phyloP scores from a whole-genome alignment of 1,140 invertebrate genomes.

The Diuraphis noxia region DNA sequence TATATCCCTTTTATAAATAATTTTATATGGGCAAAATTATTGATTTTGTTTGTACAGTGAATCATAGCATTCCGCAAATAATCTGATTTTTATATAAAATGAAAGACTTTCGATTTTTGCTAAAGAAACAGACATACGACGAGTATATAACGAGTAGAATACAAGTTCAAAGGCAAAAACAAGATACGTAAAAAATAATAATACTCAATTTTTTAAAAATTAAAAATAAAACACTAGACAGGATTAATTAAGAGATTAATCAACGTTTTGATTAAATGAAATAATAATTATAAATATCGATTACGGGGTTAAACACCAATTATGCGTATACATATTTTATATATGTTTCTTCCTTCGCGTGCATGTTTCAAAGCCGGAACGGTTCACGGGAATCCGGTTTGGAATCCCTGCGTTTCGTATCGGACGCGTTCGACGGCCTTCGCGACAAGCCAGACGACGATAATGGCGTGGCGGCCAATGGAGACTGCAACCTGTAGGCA shows the following conservation, averaged over 20 bases:
- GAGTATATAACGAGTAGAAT: background rate
- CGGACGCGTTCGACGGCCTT: slow-evolving; percentile 24
- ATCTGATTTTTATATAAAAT: background rate
- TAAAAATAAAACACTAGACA: slow-evolving; percentile 21
- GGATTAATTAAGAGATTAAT: slow-evolving; percentile 51
- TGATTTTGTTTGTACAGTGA: background rate
- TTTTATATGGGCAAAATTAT: background rate
- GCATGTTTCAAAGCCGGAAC: slow-evolving; percentile 2
- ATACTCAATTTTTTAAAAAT: slow-evolving; percentile 24
- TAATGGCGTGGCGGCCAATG: background rate
- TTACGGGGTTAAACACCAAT: slow-evolving; percentile 38
- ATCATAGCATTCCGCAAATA: background rate
- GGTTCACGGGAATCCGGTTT: slow-evolving; percentile 37
- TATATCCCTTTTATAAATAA: background rate
- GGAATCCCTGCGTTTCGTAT: slow-evolving; percentile 20
- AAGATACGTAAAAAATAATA: slow-evolving; percentile 11
- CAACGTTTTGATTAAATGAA: slow-evolving; percentile 43
- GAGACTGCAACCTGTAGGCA: slow-evolving; percentile 4
- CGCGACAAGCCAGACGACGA: background rate
- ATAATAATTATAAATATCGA: slow-evolving; percentile 22
- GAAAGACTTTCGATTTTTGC: background rate
- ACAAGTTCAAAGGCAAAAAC: background rate
- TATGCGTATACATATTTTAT: background rate
- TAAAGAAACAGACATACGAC: background rate
- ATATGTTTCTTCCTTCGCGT: background rate